A percentile compares a stretch with the other conserved stretches of the same genome.
Evolutionary conservation across 2,113 vertebrate genomes (phyloP).

Genomic region (Oxygymnocypris stewartii): DNA sequence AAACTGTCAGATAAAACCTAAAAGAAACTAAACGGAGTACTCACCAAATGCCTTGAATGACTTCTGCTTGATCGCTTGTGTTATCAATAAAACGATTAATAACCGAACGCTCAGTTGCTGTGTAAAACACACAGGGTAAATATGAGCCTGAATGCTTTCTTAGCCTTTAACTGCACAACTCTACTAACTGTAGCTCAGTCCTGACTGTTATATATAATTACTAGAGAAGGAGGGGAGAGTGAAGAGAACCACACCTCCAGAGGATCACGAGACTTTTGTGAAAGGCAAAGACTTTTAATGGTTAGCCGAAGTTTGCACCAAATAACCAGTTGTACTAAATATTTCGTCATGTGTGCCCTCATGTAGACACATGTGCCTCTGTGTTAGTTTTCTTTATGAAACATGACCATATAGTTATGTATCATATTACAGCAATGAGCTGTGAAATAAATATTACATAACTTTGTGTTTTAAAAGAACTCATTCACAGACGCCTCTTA

Average conservation of each 20-base stretch:
- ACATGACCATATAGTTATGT: background rate
- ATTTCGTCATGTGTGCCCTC: background rate
- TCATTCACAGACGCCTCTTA: background rate
- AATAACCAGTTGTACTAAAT: slow-evolving; percentile 58
- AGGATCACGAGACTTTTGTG: slow-evolving; percentile 66
- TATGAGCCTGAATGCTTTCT: background rate
- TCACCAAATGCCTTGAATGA: slow-evolving; percentile 6
- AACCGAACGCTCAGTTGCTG: background rate
- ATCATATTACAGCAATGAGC: background rate
- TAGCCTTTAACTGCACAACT: slow-evolving; percentile 7
- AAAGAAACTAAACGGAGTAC: background rate
- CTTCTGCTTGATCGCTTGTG: background rate
- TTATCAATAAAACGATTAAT: background rate
- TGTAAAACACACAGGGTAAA: slow-evolving; percentile 4
- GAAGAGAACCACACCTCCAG: slow-evolving; percentile 56
- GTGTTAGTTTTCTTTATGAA: background rate
- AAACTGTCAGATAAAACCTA: background rate
- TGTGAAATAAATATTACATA: slow-evolving; percentile 6
- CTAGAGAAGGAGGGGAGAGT: slow-evolving; percentile 25
- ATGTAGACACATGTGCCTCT: background rate
- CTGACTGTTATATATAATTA: slow-evolving; percentile 29
- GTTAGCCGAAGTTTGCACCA: slow-evolving; percentile 62
- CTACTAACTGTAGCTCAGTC: background rate
- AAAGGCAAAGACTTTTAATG: slow-evolving; percentile 63
- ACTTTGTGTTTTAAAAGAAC: background rate